These are phyloP conservation scores for Larimichthys crocea DNA, from an alignment of 2,113 vertebrate species.

Conservation along the genomic window DNA sequence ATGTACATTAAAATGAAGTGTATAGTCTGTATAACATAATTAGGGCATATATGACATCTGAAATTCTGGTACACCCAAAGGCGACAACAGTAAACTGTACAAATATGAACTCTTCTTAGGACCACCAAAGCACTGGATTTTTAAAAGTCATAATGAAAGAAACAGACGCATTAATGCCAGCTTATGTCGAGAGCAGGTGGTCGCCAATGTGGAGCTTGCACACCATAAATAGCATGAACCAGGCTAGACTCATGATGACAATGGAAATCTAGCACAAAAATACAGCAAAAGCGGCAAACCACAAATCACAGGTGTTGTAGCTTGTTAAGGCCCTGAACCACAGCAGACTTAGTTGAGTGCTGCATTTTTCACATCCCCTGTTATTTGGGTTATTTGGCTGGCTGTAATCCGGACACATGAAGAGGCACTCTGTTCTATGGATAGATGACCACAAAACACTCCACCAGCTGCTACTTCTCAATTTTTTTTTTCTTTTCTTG, in stretches of 20 bases:
- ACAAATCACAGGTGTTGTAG: conserved; percentile 60
- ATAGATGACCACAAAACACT: conserved; percentile 58
- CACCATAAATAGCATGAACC: conserved; percentile 37
- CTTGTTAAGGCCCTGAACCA: conserved; percentile 46
- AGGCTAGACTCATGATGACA: conserved; percentile 41
- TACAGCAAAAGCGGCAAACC: conserved; percentile 45
- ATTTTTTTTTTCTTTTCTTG: conserved; percentile 6
- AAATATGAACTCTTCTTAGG: neutral
- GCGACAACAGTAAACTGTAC: neutral
- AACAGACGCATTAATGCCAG: conserved; percentile 26
- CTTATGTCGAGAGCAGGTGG: conserved; percentile 28
- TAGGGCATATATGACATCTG: neutral
- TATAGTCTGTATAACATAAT: neutral
- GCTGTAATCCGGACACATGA: conserved; percentile 55
- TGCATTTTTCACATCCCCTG: conserved; percentile 55
- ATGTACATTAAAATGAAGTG: neutral
- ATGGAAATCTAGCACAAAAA: conserved; percentile 48
- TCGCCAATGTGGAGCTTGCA: neutral
- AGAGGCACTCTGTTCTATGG: conserved; percentile 54
- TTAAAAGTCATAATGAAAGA: conserved; percentile 10
- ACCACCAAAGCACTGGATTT: conserved; percentile 1
- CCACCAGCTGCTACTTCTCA: conserved; percentile 58
- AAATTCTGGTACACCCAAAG: neutral
- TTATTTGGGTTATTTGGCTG: conserved; percentile 61
- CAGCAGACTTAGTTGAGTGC: conserved; percentile 52